Percentiles rank a stretch among this genome's conserved stretches.
Evolutionary conservation across 1,140 invertebrate genomes (phyloP).

Genomic region (Muscidifurax raptorellus): DNA sequence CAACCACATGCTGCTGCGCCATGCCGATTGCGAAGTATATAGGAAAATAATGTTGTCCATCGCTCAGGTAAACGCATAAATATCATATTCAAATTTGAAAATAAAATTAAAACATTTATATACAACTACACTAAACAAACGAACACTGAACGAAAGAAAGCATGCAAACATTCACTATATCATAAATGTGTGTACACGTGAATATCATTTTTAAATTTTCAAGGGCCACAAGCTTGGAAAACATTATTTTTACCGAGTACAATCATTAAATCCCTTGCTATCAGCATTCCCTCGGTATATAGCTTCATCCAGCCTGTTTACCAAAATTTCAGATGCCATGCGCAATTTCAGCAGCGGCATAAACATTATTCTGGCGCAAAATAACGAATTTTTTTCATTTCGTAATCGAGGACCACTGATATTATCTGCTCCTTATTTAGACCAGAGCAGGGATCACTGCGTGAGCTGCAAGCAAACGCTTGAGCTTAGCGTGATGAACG

Average conservation of each 20-base stretch:
- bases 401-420: background rate
- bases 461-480: background rate
- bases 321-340: background rate
- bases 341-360: background rate
- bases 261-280: background rate
- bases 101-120: constrained; percentile 6
- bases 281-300: background rate
- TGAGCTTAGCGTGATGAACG: background rate
- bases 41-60: constrained; percentile 15
- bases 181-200: background rate
- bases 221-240: background rate
- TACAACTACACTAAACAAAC: background rate
- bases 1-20: constrained; percentile 63
- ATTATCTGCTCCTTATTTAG: background rate
- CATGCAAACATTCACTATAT: constrained; percentile 23
- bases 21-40: constrained; percentile 62
- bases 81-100: background rate
- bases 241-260: constrained; percentile 16
- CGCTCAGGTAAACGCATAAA: constrained; percentile 22
- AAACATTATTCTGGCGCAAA: background rate
- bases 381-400: no score
- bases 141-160: background rate
- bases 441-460: background rate
- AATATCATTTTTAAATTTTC: background rate
- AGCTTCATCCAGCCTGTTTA: background rate